Conservation (phyloP, 2,113 vertebrate genomes). For the Phalacrocorax pelagicus region DNA sequence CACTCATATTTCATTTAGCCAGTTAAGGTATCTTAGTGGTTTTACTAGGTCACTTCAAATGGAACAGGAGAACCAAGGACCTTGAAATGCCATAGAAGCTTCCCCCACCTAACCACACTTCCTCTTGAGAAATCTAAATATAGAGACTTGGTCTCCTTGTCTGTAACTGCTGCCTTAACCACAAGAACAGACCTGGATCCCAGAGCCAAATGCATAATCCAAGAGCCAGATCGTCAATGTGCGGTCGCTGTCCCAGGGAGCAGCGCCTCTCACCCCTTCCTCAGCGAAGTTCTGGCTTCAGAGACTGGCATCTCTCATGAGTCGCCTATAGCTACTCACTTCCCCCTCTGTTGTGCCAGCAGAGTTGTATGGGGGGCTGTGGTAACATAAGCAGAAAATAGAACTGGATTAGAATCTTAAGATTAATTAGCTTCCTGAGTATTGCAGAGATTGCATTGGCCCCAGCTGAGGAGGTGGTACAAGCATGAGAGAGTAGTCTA, state of each 20-base stretch:
- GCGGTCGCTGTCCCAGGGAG: background rate
- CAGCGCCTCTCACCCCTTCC: background rate
- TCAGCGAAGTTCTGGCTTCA: background rate
- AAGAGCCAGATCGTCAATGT: rapidly evolving
- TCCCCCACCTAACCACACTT: background rate
- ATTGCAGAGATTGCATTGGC: background rate
- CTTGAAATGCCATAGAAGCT: background rate
- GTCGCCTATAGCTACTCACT: background rate
- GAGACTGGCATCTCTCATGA: background rate
- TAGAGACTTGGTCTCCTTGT: background rate
- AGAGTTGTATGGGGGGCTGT: background rate
- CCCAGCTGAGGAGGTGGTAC: background rate
- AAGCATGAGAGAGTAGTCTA: background rate
- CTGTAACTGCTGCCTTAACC: background rate
- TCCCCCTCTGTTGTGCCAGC: background rate
- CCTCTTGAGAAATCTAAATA: background rate
- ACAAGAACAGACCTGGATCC: rapidly evolving
- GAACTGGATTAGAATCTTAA: background rate
- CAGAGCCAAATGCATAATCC: background rate
- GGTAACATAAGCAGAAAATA: background rate
- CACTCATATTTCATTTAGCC: background rate
- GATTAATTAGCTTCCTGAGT: background rate
- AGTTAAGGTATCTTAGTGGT: background rate
- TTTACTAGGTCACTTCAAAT: background rate
- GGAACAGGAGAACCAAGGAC: background rate